Evolutionary conservation across 2,888 invertebrate species (phyloP).

Genomic region (Oxystoma pomonae): DNA sequence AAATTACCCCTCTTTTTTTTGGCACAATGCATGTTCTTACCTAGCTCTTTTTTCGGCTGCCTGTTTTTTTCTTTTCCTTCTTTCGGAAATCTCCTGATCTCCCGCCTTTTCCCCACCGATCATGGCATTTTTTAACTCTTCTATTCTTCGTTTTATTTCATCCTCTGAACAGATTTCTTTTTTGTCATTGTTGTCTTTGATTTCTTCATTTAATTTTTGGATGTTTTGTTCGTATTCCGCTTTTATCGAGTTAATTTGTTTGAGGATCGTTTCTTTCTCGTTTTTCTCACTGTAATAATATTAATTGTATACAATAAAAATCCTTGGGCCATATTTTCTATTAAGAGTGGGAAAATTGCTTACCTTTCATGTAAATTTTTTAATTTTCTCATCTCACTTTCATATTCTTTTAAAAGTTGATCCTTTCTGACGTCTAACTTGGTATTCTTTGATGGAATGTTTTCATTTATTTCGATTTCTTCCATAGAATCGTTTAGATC

Average conservation of each 20-base stretch:
- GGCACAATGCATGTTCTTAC: no score
- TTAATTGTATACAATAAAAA: no score
- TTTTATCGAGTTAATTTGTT: slow-evolving; percentile 52
- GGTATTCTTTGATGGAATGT: slow-evolving; percentile 22
- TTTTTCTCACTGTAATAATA: slow-evolving; percentile 37
- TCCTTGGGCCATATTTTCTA: no score
- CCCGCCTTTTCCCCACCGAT: slow-evolving; percentile 76
- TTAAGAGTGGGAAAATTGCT: background rate
- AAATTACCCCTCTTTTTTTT: background rate
- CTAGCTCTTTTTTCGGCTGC: slow-evolving; percentile 62
- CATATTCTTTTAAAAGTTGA: slow-evolving; percentile 50
- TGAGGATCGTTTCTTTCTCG: slow-evolving; percentile 44
- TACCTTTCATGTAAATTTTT: slow-evolving; percentile 41
- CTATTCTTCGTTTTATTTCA: slow-evolving; percentile 44
- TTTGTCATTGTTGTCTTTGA: slow-evolving; percentile 51
- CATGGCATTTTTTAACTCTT: slow-evolving; percentile 65
- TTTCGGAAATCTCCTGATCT: slow-evolving; percentile 67
- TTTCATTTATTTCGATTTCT: slow-evolving; percentile 30
- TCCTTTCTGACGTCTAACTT: slow-evolving; percentile 41
- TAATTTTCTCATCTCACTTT: slow-evolving; percentile 51
- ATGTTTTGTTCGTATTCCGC: slow-evolving; percentile 56
- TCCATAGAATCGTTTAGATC: slow-evolving; percentile 27
- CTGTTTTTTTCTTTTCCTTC: slow-evolving; percentile 60
- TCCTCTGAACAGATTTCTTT: slow-evolving; percentile 49
- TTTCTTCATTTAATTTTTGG: slow-evolving; percentile 56